Evolutionary conservation across 2,888 invertebrate species (phyloP).

Genomic region (Melolontha melolontha): DNA sequence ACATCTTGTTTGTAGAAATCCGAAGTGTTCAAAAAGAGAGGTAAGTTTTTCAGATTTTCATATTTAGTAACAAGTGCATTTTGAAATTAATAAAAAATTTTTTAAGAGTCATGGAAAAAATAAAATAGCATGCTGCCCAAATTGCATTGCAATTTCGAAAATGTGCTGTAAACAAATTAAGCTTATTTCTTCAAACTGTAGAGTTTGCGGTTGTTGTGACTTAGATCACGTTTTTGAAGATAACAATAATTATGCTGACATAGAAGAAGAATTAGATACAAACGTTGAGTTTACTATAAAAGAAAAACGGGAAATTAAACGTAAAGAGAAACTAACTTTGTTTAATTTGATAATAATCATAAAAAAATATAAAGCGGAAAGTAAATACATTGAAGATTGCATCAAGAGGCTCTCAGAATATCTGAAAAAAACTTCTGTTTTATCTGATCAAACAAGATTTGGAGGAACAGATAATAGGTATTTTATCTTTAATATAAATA

Average conservation of each 20-base stretch:
- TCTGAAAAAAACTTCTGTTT: neutral
- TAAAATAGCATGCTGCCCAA: constrained; percentile 1
- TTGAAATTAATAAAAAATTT: neutral
- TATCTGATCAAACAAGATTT: neutral
- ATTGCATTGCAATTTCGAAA: neutral
- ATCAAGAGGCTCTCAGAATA: neutral
- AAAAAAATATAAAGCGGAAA: constrained; percentile 14
- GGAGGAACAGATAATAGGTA: neutral
- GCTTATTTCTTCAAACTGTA: neutral
- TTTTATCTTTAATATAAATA: neutral
- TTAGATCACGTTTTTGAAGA: constrained; percentile 11
- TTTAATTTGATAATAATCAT: neutral
- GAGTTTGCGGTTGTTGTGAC: constrained; percentile 9
- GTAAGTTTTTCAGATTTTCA: neutral
- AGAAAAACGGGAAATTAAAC: neutral
- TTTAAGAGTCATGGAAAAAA: neutral
- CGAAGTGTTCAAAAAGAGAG: neutral
- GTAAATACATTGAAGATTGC: constrained; percentile 13
- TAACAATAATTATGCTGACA: neutral
- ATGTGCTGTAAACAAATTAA: constrained; percentile 2
- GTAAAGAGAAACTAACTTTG: neutral
- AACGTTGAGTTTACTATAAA: neutral
- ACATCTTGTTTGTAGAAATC: constrained; percentile 12
- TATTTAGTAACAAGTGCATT: neutral
- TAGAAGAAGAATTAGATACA: neutral